Evolutionary conservation across 2,797 vertebrate genomes (phyloP).

Genomic region (Phrynocephalus guinanensis): DNA sequence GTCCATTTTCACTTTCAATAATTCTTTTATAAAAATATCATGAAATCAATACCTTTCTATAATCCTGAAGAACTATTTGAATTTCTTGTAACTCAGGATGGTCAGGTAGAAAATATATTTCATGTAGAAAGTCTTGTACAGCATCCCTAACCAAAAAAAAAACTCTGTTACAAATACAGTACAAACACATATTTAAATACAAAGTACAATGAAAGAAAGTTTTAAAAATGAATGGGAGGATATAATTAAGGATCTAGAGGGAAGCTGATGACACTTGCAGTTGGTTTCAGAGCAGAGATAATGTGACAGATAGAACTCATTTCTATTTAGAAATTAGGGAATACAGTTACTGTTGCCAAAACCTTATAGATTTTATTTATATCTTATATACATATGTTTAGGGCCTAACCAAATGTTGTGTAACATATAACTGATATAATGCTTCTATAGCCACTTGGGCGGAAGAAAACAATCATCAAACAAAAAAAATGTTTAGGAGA

Average conservation of each 20-base stretch:
- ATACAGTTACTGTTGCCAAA: not conserved
- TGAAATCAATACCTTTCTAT: slow-evolving; percentile 87
- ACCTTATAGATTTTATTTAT: not conserved
- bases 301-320: not conserved
- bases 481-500: not conserved
- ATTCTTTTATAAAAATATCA: not conserved
- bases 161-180: slow-evolving; percentile 35
- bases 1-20: not conserved
- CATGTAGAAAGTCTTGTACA: slow-evolving; percentile 95
- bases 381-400: not conserved
- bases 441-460: not conserved
- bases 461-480: not conserved
- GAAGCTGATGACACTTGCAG: not conserved
- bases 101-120: slow-evolving; percentile 98
- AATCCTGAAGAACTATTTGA: slow-evolving; percentile 92
- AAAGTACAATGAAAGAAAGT: not conserved
- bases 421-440: not conserved
- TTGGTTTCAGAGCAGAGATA: not conserved
- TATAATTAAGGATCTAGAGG: not conserved
- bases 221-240: not conserved
- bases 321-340: not conserved
- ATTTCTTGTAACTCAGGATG: slow-evolving; percentile 93
- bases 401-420: not conserved
- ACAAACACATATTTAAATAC: not conserved
- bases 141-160: slow-evolving; percentile 83